Conservation (phyloP, 2,888 invertebrate genomes). For the Mellilla xanthometata region DNA sequence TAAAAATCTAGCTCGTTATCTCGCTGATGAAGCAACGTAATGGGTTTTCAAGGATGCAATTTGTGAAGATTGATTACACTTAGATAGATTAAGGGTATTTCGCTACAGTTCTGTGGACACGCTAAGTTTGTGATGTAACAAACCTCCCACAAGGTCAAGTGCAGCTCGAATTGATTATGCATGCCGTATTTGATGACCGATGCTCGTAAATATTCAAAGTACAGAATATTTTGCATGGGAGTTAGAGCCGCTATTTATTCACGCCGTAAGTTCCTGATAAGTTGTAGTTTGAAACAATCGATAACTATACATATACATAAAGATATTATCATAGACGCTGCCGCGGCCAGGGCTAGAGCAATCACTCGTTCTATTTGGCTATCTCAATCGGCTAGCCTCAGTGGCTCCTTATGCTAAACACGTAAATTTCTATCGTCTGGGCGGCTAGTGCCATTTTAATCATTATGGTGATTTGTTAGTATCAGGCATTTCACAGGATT, state of each 20-base stretch:
- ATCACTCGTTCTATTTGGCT: constrained; percentile 37
- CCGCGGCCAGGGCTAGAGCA: constrained; percentile 4
- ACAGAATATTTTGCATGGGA: constrained; percentile 29
- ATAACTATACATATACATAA: no score
- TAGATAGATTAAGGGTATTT: constrained; percentile 10
- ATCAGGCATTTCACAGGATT: constrained; percentile 41
- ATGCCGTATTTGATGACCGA: constrained; percentile 38
- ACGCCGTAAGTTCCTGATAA: constrained; percentile 4
- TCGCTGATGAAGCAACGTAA: constrained; percentile 27
- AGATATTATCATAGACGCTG: constrained; percentile 1
- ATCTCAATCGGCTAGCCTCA: constrained; percentile 49
- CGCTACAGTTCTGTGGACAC: constrained; percentile 17
- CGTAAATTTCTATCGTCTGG: constrained; percentile 46
- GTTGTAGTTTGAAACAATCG: constrained; percentile 4
- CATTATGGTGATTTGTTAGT: constrained; percentile 55
- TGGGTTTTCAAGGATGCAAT: constrained; percentile 31
- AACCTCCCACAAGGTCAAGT: constrained; percentile 56
- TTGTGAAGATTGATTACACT: constrained; percentile 15
- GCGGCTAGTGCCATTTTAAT: constrained; percentile 39
- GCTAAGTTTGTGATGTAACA: constrained; percentile 44
- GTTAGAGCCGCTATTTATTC: constrained; percentile 5
- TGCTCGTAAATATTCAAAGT: constrained; percentile 27
- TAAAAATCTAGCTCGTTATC: constrained; percentile 24
- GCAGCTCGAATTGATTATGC: constrained; percentile 51
- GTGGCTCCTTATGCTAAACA: constrained; percentile 59